Evolutionary conservation across 1,140 invertebrate species (phyloP), one percentile per base, ranked within the genome.

Genomic region (Drosophila arawakana): DNA sequence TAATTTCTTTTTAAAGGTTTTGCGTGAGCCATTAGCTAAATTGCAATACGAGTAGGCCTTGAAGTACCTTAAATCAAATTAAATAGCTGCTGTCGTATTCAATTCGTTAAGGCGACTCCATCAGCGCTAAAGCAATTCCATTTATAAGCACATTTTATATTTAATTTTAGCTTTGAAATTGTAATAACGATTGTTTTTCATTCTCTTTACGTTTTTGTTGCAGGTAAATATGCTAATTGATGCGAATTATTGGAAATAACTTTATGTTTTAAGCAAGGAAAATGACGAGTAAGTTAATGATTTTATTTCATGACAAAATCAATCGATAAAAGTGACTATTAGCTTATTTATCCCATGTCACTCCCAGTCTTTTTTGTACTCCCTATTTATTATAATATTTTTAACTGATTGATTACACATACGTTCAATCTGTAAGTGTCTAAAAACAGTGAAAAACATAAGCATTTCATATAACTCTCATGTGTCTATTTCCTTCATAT

Each of bases 1-100:
- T 88, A 86, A 86, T 86, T 86, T 80, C 76, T 80, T 88, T 82
- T 86, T 86, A 88, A 85, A 88, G 83, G 79, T 70, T 73, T 61
- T 88, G 73, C 73, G 84, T 88, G 83, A 65, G 83, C 84, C 84
- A 83, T 86, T 88, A 88, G 76, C 72, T 47, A 79, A 86, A 88
- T 86, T 80, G 73, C 80, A 82, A 88, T 88, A 69, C 73, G 55
- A 65, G 60, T 65, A 52, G 71, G 58, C 65, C 59, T 35, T 60
- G 55, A 71, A 73, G 72, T 60, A 66, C 66, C 55, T 70, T 59
- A 69, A 83, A 83, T 83, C 59, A 86, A 82, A 88, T 86, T 77
- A 88, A 88, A 82, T 83, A 62, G 68, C 68, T 39, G 47, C 43
- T 57, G 43, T 62, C 54, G 18, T 47, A 63, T 70, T 70, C 58